These are phyloP conservation scores for Bubalus kerabau DNA, from an alignment of 2,113 vertebrate species.

Conservation along the genomic window DNA sequence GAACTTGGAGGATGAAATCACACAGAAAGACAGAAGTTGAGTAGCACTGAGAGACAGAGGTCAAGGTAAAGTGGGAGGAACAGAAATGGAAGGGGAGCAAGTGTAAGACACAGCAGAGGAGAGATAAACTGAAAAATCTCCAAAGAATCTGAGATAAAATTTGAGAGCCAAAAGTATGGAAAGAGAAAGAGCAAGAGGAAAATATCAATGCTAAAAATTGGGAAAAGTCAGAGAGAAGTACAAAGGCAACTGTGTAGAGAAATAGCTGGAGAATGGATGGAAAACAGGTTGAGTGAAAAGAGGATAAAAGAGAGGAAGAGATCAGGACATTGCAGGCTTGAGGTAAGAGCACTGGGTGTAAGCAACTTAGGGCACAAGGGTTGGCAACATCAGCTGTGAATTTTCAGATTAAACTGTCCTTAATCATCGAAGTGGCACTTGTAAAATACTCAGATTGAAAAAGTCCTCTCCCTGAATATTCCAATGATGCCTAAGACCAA, in stretches of 20 bases:
- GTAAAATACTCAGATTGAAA: not conserved
- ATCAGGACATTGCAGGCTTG: too few species aligned
- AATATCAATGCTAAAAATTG: not conserved
- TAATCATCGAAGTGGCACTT: not conserved
- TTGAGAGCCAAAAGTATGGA: not conserved
- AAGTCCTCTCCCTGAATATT: not conserved
- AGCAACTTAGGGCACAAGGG: not conserved
- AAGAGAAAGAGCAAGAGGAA: not conserved
- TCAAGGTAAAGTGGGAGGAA: not conserved
- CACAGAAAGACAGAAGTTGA: not conserved
- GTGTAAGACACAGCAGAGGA: not conserved
- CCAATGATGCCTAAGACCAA: not conserved
- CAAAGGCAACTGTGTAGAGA: not conserved
- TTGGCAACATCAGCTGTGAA: not conserved
- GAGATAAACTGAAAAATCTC: not conserved
- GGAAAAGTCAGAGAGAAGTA: not conserved
- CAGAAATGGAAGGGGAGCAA: not conserved
- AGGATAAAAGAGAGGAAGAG: not conserved
- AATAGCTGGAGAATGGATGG: not conserved
- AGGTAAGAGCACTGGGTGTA: not conserved
- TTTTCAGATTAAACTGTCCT: not conserved
- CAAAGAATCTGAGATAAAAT: not conserved
- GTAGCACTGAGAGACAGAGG: not conserved
- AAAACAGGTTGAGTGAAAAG: not conserved
- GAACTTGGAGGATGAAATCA: not conserved